Evolutionary conservation across 1,140 invertebrate genomes (phyloP), one percentile per base, ranked within the genome.

Genomic region (Drosophila nebulosa): DNA sequence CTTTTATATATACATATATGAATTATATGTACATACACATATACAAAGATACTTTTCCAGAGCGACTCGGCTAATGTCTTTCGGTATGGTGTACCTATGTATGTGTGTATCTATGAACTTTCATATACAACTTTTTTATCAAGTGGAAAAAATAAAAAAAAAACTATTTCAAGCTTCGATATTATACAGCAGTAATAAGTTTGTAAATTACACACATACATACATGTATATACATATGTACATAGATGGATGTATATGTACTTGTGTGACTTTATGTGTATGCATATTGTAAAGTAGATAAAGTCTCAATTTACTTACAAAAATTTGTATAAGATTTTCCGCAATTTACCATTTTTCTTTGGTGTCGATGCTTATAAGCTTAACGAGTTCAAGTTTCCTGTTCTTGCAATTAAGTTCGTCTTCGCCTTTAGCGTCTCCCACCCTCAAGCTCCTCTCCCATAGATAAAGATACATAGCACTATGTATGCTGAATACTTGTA

Each of bases 351-450:
- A 42, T 46, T 46, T 46, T 46, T 10, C 39, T 66, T 53, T 52
- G 21, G 14, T 42, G 21, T 39, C 7, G 18, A 35, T 35, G 46
- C 67, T 35, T 18, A 22, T 26, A 22, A 39, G 22, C 26, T 10
- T 32, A 57, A 68, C 71, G 50, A 74, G 63, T 70, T 80, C 76
- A 85, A 76, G 83, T 85, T 88, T 85, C 74, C 80, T 78, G 80
- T 88, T 85, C 74, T 84, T 65, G 63, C 73, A 65, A 22, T 53
- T 46, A 51, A 63, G 50, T 60, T 27, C 51, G 56, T 24, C 35
- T 52, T 46, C 53, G 32, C 26, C 26, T 6, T 7, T 46, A 9
- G 6, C 14, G 32, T 35, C 4, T 21, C 60, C 22, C 2, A 42
- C 46, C n/a, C 14, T 26, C 46, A 27, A 30, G 1, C 2, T 30